Evolutionary conservation across 2,888 invertebrate species (phyloP), one percentile per base, ranked within the genome.

Genomic region (Gasteruption jaculator): DNA sequence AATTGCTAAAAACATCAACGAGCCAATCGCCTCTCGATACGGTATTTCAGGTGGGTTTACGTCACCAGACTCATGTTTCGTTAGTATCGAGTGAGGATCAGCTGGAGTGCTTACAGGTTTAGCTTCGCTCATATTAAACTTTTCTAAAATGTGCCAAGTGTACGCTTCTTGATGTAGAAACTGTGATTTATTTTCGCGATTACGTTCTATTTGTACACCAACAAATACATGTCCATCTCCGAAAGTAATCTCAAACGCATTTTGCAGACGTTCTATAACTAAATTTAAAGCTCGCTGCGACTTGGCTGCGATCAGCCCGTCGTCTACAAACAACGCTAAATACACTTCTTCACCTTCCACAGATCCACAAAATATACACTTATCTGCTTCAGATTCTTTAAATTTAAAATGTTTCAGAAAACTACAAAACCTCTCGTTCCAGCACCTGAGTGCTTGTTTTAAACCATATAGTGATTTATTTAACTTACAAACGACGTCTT

Each of bases 371-470:
- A n/a, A n/a, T n/a, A n/a, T n/a, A n/a, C n/a, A n/a, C n/a, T n/a
- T n/a, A n/a, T n/a, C n/a, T n/a, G n/a, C n/a, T 8, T 8, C 24
- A 24, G n/a, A 24, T 24, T 8, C 8, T n/a, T 8, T n/a, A n/a
- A 24, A 24, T 8, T 8, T 32, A 11, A 41, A 45, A 11, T 16
- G 24, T 11, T 16, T 14, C 3, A 49, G 25, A 14, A 49, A 42
- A 1, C 25, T 25, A 3, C 15, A 15, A 21, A 49, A 49, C 14
- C 33, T 43, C n/a, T 35, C 14, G 25, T 49, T 46, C 45, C 46
- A 49, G 20, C 47, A 45, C 19, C 48, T 30, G 6, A 45, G 35
- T 8, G 45, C 24, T 36, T 51, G 49, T 22, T 51, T 49, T 4
- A 51, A 25, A 4, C 51, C 51, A 12, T 51, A 49, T 1, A 51